A percentile compares a stretch with the other conserved stretches of the same genome.
These are phyloP conservation scores for Apodemia mormo DNA, from an alignment of 2,888 invertebrate genomes.

Conservation along the genomic window DNA sequence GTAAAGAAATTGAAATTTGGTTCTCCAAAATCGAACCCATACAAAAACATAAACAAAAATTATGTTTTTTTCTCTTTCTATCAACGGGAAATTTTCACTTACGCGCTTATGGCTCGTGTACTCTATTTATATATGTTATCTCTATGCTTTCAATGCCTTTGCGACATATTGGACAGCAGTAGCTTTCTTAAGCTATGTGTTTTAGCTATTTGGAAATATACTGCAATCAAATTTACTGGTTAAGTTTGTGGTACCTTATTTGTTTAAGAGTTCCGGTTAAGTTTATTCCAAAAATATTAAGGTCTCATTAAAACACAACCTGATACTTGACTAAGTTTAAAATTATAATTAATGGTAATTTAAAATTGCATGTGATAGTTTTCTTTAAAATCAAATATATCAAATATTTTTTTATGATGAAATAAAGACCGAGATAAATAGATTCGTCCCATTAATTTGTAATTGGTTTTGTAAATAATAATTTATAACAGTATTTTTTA, in stretches of 20 bases:
- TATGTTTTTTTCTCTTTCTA: too few species aligned
- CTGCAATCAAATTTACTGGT: background rate
- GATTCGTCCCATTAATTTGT: conserved; percentile 45
- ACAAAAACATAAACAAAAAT: too few species aligned
- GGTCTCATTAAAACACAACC: background rate
- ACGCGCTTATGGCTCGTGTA: too few species aligned
- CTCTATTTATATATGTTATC: too few species aligned
- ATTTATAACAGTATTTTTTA: conserved; percentile 69
- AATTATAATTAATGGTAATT: conserved; percentile 21
- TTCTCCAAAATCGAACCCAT: too few species aligned
- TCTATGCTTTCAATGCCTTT: too few species aligned
- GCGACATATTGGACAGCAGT: too few species aligned
- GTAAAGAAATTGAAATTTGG: too few species aligned
- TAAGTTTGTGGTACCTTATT: background rate
- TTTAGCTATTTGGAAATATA: background rate
- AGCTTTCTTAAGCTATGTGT: background rate
- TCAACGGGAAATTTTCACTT: too few species aligned
- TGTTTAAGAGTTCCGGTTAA: conserved; percentile 1
- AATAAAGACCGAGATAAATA: conserved; percentile 21
- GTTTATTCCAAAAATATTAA: conserved; percentile 2
- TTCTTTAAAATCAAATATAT: conserved; percentile 14
- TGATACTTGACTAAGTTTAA: conserved; percentile 10
- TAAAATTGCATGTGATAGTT: conserved; percentile 12
- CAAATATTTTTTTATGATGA: background rate
- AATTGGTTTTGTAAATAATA: conserved; percentile 63